phyloP scores from a whole-genome alignment of 2,888 invertebrate genomes.

The Heliconius erato region DNA sequence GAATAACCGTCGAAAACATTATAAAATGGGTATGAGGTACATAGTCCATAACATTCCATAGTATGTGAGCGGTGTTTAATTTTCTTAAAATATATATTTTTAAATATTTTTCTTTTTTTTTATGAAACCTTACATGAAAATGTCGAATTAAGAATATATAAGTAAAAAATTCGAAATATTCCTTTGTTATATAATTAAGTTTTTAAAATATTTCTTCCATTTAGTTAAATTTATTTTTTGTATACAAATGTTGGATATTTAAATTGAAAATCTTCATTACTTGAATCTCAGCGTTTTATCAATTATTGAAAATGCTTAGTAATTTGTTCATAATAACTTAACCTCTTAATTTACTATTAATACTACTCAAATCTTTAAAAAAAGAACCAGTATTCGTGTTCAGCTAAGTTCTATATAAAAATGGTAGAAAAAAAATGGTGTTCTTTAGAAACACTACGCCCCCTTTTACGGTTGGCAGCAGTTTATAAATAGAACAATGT shows the following conservation, averaged over 20 bases:
- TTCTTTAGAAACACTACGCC: constrained; percentile 4
- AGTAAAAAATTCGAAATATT: too few relatives aligned
- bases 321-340: not conserved
- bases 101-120: not conserved
- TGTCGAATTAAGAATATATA: not conserved
- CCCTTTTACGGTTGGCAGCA: constrained; percentile 10
- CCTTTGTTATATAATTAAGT: too few relatives aligned
- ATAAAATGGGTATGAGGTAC: not conserved
- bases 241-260: too few relatives aligned
- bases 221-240: too few relatives aligned
- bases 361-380: too few relatives aligned
- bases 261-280: too few relatives aligned
- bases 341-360: not conserved
- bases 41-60: not conserved
- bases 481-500: not conserved
- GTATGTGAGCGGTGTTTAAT: not conserved
- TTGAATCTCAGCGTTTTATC: too few relatives aligned
- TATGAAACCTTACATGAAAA: not conserved
- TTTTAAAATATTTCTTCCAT: too few relatives aligned
- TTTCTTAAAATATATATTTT: not conserved
- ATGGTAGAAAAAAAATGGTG: not conserved
- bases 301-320: not conserved
- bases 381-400: not conserved
- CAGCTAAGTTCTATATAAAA: not conserved
- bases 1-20: not conserved